Conservation (phyloP, 2,888 invertebrate species). For the Synanthedon myopaeformis region DNA sequence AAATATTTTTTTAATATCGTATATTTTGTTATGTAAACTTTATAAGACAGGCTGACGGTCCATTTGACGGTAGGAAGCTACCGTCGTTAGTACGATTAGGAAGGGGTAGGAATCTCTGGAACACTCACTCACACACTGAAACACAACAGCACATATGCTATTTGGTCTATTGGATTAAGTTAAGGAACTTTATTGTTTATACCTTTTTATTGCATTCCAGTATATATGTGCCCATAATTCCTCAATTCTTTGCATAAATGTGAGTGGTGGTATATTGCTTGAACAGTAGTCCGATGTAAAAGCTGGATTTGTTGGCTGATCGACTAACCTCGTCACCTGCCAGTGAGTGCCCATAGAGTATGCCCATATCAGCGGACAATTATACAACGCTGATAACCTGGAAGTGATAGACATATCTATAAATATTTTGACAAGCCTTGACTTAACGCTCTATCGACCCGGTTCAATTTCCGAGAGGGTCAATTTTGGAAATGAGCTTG, state of each 20-base stretch:
- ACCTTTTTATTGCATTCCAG: not conserved
- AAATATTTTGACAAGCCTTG: too few species aligned
- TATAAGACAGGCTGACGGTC: too few species aligned
- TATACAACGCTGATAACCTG: constrained; percentile 36
- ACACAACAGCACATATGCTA: too few species aligned
- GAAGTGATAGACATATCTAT: constrained; percentile 5
- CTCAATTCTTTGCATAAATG: constrained; percentile 23
- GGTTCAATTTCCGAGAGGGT: too few species aligned
- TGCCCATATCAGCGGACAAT: constrained; percentile 43
- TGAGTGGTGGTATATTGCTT: constrained; percentile 21
- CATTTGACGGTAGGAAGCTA: too few species aligned
- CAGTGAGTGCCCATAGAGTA: constrained; percentile 40
- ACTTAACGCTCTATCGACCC: too few species aligned
- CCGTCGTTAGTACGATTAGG: too few species aligned
- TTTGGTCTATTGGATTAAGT: too few species aligned
- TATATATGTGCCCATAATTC: constrained; percentile 18
- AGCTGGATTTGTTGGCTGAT: constrained; percentile 38
- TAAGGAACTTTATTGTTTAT: not conserved
- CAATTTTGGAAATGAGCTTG: too few species aligned
- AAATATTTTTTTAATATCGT: not conserved
- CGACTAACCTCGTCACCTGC: constrained; percentile 29
- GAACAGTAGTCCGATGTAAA: constrained; percentile 36
- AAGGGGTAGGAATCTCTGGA: too few species aligned
- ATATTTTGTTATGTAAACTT: too few species aligned
- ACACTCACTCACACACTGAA: too few species aligned